Base-by-base conservation (phyloP, 2,888 invertebrate genomes). In the Flexamia atlantica region DNA sequence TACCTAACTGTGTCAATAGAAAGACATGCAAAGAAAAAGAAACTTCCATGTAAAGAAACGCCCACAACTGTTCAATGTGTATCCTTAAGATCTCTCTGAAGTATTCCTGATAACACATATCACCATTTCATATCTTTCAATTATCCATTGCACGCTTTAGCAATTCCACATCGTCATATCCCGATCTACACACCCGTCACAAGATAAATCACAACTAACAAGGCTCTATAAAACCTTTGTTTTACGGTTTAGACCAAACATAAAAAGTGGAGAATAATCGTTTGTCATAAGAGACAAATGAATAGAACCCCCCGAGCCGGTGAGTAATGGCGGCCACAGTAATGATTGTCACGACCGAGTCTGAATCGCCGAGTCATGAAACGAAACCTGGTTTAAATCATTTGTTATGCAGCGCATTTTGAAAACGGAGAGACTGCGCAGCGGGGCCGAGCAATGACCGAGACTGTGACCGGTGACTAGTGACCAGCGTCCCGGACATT, bases 371-470 rank as follows among this genome's bases (percentile, higher is more conserved):
- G 57, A 79, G 79, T 79, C 57, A 79, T 79, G 57, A 57, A 50
- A 79, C 79, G 79, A 79, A 53, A 79, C 36, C 30, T 32, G 32
- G n/a, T 79, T 79, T 79, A 32, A 32, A 79, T 79, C 79, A 79
- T 79, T 79, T 79, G 79, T 79, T 79, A 76, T 76, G 50, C 76
- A 28, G 76, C 76, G 28, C 76, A 76, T 76, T 76, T 50, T 46
- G 76, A 50, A 50, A 72, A 72, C 72, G 72, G 23, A 7, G 68
- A 3, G 7, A 7, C 36, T n/a, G n/a, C 9, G 30, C 42, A 12
- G 50, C 25, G 50, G 23, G n/a, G n/a, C 46, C 7, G 64, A 1
- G 64, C 64, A 64, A 28, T 28, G 64, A 64, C 64, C 64, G n/a
- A n/a, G n/a, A n/a, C 40, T 10, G 68, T 7, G 30, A 3, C 32